These are phyloP conservation scores for Orthonychiurus folsomi DNA, from an alignment of 2,888 invertebrate genomes.

Conservation along the genomic window DNA sequence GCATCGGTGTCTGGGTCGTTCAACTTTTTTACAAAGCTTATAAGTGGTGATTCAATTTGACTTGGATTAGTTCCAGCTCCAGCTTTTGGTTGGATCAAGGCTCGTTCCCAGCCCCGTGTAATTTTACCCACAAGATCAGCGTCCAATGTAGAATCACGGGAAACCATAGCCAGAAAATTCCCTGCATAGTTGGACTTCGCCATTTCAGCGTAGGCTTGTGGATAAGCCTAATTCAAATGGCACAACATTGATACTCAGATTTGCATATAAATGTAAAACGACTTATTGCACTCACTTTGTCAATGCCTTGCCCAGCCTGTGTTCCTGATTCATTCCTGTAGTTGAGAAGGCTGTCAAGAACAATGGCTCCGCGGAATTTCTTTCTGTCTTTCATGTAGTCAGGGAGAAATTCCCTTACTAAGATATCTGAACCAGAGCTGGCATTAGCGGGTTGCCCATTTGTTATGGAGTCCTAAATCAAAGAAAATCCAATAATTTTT, in stretches of 20 bases:
- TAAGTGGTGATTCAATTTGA: conserved; percentile 20
- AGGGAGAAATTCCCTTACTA: conserved; percentile 16
- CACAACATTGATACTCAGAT: conserved; percentile 5
- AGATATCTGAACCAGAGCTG: background rate
- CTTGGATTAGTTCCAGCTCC: conserved; percentile 4
- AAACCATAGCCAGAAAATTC: conserved; percentile 40
- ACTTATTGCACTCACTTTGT: too few species aligned
- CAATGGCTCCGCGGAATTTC: conserved; percentile 40
- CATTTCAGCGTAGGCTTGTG: conserved; percentile 24
- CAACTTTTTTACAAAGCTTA: conserved; percentile 20
- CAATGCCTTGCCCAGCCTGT: conserved; percentile 18
- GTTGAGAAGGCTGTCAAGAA: conserved; percentile 41
- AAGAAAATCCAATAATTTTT: background rate
- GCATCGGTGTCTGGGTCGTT: conserved; percentile 13
- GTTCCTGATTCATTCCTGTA: conserved; percentile 22
- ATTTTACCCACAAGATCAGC: conserved; percentile 25
- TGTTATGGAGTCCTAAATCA: too few species aligned
- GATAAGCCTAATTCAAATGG: conserved; percentile 26
- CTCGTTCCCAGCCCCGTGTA: conserved; percentile 21
- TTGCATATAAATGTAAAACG: conserved; percentile 1
- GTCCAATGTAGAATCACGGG: conserved; percentile 35
- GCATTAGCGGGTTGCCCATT: too few species aligned
- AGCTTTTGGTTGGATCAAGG: conserved; percentile 1
- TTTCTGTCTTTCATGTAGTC: conserved; percentile 14
- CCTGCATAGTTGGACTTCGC: conserved; percentile 23